These are phyloP conservation scores for Congeria kusceri DNA, from an alignment of 2,888 invertebrate genomes.

Conservation along the genomic window DNA sequence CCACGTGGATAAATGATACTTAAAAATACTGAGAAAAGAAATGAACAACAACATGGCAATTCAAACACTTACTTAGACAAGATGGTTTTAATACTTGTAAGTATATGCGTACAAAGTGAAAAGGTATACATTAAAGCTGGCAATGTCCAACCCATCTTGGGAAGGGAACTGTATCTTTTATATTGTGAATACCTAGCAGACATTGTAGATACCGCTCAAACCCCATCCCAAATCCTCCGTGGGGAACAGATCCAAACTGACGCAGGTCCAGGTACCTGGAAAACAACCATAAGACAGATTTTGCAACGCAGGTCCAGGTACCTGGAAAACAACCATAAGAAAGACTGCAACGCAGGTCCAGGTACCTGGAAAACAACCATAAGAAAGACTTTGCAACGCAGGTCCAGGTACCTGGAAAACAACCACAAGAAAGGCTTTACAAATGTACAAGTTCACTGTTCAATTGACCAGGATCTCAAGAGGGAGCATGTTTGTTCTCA, in stretches of 20 bases:
- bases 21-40: too few species aligned
- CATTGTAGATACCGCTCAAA: slow-evolving; percentile 96
- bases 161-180: slow-evolving; percentile 97
- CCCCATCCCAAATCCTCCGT: slow-evolving; percentile 98
- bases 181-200: slow-evolving; percentile 93
- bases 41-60: too few species aligned
- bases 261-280: slow-evolving; percentile 95
- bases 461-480: too few species aligned
- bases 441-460: slow-evolving; percentile 96
- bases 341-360: slow-evolving; percentile 94
- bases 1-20: too few species aligned
- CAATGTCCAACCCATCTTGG: slow-evolving; percentile 88
- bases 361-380: slow-evolving; percentile 90
- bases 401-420: slow-evolving; percentile 93
- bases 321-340: too few species aligned
- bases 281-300: too few species aligned
- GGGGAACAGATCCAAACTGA: slow-evolving; percentile 94
- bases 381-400: too few species aligned
- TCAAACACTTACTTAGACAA: too few species aligned
- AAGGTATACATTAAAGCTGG: slow-evolving; percentile 60
- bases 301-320: slow-evolving; percentile 95
- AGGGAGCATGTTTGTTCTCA: too few species aligned
- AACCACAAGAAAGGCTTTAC: too few species aligned
- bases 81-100: too few species aligned
- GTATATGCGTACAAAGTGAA: too few species aligned